Evolutionary conservation across 2,888 invertebrate genomes (phyloP), one percentile per base, ranked within the genome.

Genomic region (Rosalia funebris): DNA sequence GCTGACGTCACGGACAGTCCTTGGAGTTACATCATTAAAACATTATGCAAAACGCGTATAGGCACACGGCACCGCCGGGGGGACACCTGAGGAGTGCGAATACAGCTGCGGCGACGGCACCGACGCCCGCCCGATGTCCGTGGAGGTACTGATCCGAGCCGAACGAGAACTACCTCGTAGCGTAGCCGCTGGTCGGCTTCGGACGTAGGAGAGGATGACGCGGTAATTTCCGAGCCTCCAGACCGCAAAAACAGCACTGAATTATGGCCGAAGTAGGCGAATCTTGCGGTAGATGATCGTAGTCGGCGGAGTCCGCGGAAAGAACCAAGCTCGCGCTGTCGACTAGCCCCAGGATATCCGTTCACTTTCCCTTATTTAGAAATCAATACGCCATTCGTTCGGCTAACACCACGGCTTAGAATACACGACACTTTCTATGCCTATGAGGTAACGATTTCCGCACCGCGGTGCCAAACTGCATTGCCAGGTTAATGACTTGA

Each of bases 291-390:
- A 1, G 10, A 31, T n/a, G 25, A 36, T 25, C 48, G 7, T 50
- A 25, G 39, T 39, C 44, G 45, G 9, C 34, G 45, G 39, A 25
- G 17, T 20, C 16, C 31, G 16, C 45, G 20, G 19, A 42, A 44
- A 39, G 45, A 55, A 36, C 14, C 11, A 31, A 25, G 17, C 50
- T 19, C 31, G 39, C 47, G 41, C 52, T 57, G 64, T 55, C 59
- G 61, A 60, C 56, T 70, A 63, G 74, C 73, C 75, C 66, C 69
- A 76, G 77, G 77, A 77, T 75, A 76, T 76, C 75, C 76, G 76
- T 75, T 77, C 75, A 77, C 77, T 77, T 77, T 77, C 77, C 76
- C 77, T 77, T 77, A 76, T 76, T 76, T 76, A 75, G 75, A 76
- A 77, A 76, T 74, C 74, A 74, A 75, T 75, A 74, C 70, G 65